Evolutionary conservation across 2,797 vertebrate species (phyloP).

Genomic region (Etheostoma perlongum): DNA sequence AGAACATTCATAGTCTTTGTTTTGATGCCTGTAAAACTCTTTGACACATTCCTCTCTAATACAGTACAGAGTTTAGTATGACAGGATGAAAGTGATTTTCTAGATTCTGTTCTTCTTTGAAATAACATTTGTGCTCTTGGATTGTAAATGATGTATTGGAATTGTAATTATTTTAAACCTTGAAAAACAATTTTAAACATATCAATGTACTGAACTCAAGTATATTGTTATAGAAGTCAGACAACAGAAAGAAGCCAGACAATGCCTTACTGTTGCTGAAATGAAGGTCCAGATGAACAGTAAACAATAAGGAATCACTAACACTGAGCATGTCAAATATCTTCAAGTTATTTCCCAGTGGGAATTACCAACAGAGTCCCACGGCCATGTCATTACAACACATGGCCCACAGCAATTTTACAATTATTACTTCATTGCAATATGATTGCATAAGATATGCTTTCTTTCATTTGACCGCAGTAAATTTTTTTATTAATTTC

Average conservation of each 20-base stretch:
- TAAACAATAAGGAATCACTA: constrained; percentile 8
- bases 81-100: not conserved
- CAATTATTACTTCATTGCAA: constrained; percentile 21
- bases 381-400: not conserved
- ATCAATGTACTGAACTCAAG: no score
- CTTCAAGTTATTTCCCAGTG: not conserved
- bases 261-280: not conserved
- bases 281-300: constrained; percentile 3
- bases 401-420: constrained; percentile 23
- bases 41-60: constrained; percentile 7
- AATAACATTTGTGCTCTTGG: constrained; percentile 2
- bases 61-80: not conserved
- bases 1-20: not conserved
- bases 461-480: constrained; percentile 48
- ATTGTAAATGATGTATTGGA: constrained; percentile 1
- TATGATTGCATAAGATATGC: constrained; percentile 28
- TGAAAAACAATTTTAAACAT: no score
- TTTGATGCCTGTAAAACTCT: constrained; percentile 18
- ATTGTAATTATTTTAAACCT: not conserved
- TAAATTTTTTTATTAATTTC: constrained; percentile 31
- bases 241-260: no score
- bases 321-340: constrained; percentile 4
- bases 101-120: constrained; percentile 1
- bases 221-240: no score
- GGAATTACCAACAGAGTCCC: constrained; percentile 10